Base-by-base conservation (phyloP, 2,113 vertebrate species). In the Brachyhypopomus gauderio region DNA sequence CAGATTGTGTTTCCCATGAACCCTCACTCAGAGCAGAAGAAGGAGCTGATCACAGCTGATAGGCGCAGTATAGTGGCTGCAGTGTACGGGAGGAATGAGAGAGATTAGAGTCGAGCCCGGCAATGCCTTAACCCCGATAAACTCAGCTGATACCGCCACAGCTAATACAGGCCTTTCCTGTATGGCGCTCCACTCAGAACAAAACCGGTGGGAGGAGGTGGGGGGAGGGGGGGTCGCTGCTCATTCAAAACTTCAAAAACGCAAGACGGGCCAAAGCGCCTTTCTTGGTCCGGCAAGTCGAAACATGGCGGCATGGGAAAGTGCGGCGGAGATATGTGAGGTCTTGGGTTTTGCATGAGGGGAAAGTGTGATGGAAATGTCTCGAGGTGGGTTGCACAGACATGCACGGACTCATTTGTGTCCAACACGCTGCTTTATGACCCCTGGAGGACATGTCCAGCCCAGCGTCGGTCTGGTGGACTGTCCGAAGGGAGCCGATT, bases 71-170 rank as follows among this genome's bases (percentile, higher is more conserved):
- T 84, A 86, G 80, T 78, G 82, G 84, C 83, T 87, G 84, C 78
- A 82, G 83, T 86, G 79, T 85, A 80, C 84, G 81, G 58, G 83
- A 86, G 80, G 84, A 89, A 85, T 86, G 87, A 83, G 86, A 75
- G 85, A 76, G 85, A 88, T 89, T 88, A 87, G 87, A 84, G 79
- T 73, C 63, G 60, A 87, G 84, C 82, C 84, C 87, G 86, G 58
- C 80, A 86, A 76, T 78, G 85, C 83, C 85, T 87, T 87, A 88
- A 89, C 83, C 88, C 62, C 87, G 89, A 92, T 90, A 89, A 91
- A 90, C 86, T 85, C 80, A 81, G 83, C 52, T 84, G 84, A 91
- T 90, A 88, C 86, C 77, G 67, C 63, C 78, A 81, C 72, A 86
- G 85, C 62, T 60, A 79, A 84, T 89, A 85, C 72, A 71, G 75